Evolutionary conservation across 2,113 vertebrate genomes (phyloP), one percentile per base, ranked within the genome.

Genomic region (Istiophorus platypterus): DNA sequence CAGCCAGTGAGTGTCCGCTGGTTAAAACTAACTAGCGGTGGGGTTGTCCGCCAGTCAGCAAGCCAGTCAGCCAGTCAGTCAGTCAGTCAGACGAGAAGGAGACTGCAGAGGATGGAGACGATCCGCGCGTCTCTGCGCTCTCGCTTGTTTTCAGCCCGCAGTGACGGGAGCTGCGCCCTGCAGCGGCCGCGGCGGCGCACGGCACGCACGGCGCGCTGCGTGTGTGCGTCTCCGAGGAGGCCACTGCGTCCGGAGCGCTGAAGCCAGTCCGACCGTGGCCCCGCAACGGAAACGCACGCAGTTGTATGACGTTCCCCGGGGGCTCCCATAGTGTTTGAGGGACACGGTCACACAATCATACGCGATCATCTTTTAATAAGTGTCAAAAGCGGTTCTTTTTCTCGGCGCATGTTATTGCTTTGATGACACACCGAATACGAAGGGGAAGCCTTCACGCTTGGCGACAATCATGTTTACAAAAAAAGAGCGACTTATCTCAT

Each of bases 31-130:
- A 62, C n/a, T n/a, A n/a, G n/a, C n/a, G n/a, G n/a, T 65, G 42
- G 27, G 26, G 22, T 29, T 65, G 41, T 78, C 63, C 29, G 66
- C 24, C 26, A 15, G 59, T 57, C 76, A 34, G 49, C 9, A 15
- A 14, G 27, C 42, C 20, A 47, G 45, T n/a, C 29, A 18, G 64
- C 24, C 26, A 15, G 59, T 57, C 76, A 34, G 49, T 12, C 18
- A 14, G 27, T 47, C 20, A 47, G 45, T n/a, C 29, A 18, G 27
- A 89, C 82, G 91, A 83, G 85, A 78, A 67, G 81, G 88, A 89
- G 88, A 93, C 90, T 93, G 92, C 93, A 78, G 93, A 88, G 85
- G 90, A 89, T 79, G 81, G 78, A 92, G 91, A 70, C 4, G 45
- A 24, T 84, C 65, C 74, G 77, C 73, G 67, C 65, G 69, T 63